Base-by-base conservation (phyloP, 2,113 vertebrate genomes). In the Apodemus sylvaticus region DNA sequence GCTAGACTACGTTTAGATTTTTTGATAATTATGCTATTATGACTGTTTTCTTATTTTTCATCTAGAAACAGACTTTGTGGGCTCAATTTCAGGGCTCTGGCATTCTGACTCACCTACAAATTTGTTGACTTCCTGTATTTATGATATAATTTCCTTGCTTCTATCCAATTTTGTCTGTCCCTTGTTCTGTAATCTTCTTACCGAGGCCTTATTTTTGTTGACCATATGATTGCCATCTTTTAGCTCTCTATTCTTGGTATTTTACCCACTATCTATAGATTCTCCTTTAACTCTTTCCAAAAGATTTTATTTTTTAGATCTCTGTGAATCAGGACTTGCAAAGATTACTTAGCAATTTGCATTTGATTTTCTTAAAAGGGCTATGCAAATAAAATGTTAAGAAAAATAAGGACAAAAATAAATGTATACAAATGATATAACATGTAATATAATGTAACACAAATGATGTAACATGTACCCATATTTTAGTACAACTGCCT, bases 111-210 rank as follows among this genome's bases (percentile, higher is more conserved):
- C 94, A 85, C 92, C 68, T 86, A 94, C 26, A 96, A 95, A 97
- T 95, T 87, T 97, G 94, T 58, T 97, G 66, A 96, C 91, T 97
- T 97, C 88, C 97, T 94, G 51, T 96, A 94, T 96, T 96, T 97
- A 90, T 97, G 92, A 95, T 94, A 97, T 97, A 97, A 97, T 97
- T 97, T 96, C 89, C 55, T 96, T 91, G 51, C 77, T 64, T 96
- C 95, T 94, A 97, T 96, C 91, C 96, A 93, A 93, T 90, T 96
- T 95, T 94, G 88, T 14, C 93, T 95, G 58, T 71, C 91, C 77
- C 73, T 53, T 70, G 22, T 51, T 51, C 31, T 96, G 36, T 97
- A 97, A 96, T 96, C 90, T 97, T 97, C 96, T 96, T 96, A 89
- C 90, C 81, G 89, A 34, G 55, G 60, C 86, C 42, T 95, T 93